Base-by-base conservation (phyloP, 2,888 invertebrate genomes). In the Limnephilus lunatus region DNA sequence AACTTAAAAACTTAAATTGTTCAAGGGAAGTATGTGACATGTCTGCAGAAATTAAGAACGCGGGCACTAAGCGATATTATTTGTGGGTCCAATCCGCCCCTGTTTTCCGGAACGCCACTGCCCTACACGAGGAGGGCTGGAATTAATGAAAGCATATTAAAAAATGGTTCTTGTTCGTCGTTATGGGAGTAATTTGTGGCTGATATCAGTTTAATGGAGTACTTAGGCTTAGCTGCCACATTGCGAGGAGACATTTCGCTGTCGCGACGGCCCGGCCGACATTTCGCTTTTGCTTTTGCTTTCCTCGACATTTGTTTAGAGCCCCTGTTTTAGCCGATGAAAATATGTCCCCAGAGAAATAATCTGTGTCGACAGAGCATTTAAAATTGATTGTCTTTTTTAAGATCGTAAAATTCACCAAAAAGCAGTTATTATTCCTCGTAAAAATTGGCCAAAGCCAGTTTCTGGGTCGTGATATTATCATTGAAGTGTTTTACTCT, bases 181-280 rank as follows among this genome's bases (percentile, higher is more conserved):
- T 93, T 92, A 93, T 92, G 91, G 91, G 81, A 91, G 92, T 83
- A 93, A 92, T 93, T 93, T 93, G 93, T 91, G 92, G 92, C 82
- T 93, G 93, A 92, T 93, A 93, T 93, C 91, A 92, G 85, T 93
- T 93, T 93, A 93, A 93, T 93, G 91, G 91, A 93, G 92, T 93
- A 92, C 93, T 93, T 93, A 92, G 85, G 92, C 39, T 85, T 85
- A 85, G 85, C 85, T 85, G 85, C 85, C 32, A 44, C 39, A 85
- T 85, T 35, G 19, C 25, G 30, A 14, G 44, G 85, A 85, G 44
- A 14, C 82, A n/a, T n/a, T 81, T 81, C 30, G 81, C 30, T 81
- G 48, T 81, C 85, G 19, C 35, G 35, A 3, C 85, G 85, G 85
- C 15, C 81, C 81, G n/a, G 32, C 0, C 85, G n/a, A 48, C 48